A percentile compares a stretch with the other conserved stretches of the same genome.
Conservation (phyloP, 2,888 invertebrate genomes). For the Nyleta sp. region DNA sequence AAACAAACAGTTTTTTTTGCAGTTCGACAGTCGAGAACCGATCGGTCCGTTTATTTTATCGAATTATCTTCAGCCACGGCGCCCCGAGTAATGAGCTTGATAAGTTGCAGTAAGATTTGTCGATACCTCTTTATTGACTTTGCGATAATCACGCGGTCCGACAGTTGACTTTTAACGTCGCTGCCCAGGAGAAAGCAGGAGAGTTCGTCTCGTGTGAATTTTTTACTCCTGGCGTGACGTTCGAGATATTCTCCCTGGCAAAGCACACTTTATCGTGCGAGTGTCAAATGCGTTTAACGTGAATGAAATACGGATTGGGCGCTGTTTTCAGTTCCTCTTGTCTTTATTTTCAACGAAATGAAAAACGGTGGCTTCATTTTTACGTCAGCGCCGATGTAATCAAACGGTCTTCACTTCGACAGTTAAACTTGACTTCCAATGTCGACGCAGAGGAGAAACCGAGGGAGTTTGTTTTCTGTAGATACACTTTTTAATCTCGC, state of each 20-base stretch:
- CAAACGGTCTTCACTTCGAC: no score
- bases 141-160: constrained; percentile 8
- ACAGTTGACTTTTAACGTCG: constrained; percentile 13
- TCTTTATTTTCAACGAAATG: background rate
- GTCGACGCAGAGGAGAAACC: constrained; percentile 11
- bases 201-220: constrained; percentile 23
- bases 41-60: constrained; percentile 58
- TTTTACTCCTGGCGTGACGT: constrained; percentile 22
- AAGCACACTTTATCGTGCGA: constrained; percentile 35
- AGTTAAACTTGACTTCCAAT: constrained; percentile 29
- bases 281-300: constrained; percentile 35
- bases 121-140: constrained; percentile 48
- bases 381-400: constrained; percentile 20
- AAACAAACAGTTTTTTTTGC: no score
- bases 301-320: constrained; percentile 30
- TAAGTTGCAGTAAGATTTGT: constrained; percentile 32
- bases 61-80: constrained; percentile 19
- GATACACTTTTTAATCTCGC: constrained; percentile 44
- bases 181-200: constrained; percentile 36
- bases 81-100: constrained; percentile 46
- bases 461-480: constrained; percentile 33
- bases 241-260: constrained; percentile 23
- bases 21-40: constrained; percentile 58
- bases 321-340: constrained; percentile 13
- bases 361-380: constrained; percentile 24